Percentiles rank a stretch among this genome's conserved stretches.
Evolutionary conservation across 2,113 vertebrate species (phyloP).

Genomic region (Platycercus adscitus): DNA sequence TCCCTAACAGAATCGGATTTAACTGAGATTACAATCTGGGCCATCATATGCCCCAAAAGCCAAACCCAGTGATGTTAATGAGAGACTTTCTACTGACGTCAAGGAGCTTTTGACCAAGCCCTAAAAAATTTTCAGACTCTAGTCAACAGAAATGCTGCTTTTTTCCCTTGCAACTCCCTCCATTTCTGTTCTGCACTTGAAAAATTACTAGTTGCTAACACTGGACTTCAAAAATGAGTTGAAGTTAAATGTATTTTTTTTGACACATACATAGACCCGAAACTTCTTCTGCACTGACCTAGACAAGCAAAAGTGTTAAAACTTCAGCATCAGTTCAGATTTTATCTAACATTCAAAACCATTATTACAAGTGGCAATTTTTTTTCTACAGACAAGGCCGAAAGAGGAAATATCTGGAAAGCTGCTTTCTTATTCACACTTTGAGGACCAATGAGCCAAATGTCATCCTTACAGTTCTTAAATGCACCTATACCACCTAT

Average conservation of each 20-base stretch:
- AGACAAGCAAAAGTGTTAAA: not conserved
- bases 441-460: not conserved
- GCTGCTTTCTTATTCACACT: conserved; percentile 13
- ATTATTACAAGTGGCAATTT: not conserved
- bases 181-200: not conserved
- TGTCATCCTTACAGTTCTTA: not conserved
- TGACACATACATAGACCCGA: not conserved
- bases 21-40: conserved; percentile 67
- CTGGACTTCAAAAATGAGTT: not conserved
- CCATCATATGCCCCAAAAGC: conserved; percentile 68
- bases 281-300: not conserved
- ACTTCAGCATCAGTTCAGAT: not conserved
- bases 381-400: not conserved
- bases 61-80: conserved; percentile 58
- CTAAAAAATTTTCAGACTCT: not conserved
- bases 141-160: not conserved
- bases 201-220: conserved; percentile 1
- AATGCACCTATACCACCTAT: not conserved
- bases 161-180: not conserved
- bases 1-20: conserved; percentile 64
- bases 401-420: conserved; percentile 12
- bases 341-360: not conserved
- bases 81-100: conserved; percentile 66
- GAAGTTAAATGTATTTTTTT: not conserved
- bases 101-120: conserved; percentile 60